Evolutionary conservation across 1,140 invertebrate species (phyloP), one percentile per base, ranked within the genome.

Genomic region (Polypedilum vanderplanki): DNA sequence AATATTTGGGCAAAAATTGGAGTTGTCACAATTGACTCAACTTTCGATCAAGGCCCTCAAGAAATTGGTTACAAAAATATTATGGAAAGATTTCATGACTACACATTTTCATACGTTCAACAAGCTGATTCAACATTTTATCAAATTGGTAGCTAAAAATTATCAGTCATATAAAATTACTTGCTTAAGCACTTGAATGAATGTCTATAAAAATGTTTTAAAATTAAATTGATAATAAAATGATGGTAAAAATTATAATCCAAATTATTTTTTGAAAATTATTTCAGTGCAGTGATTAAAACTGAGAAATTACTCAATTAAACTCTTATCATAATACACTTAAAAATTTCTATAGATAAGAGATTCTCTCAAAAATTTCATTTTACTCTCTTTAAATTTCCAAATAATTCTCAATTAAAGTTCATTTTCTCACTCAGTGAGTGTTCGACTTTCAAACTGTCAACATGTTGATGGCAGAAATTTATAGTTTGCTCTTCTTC

Each of bases 381-480:
- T 33, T 33, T 33, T 5, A 33, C 24, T 33, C 24, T 33, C 24
- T 33, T 33, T 33, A 3, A 33, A 33, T 33, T 33, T 1, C 24
- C 24, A 33, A 3, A 33, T 33, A 3, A 33, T 5, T 33, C 24
- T 33, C 24, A 33, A 33, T 33, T 33, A 33, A 33, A 33, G 2
- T 33, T 33, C 5, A 33, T 33, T 33, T 33, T 33, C 24, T 33
- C 24, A 33, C 24, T 57, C 15, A 57, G 46, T 57, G 12, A 4
- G 8, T 15, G 4, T 15, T 57, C 3, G 4, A 57, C 12, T 57
- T 12, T 57, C n/a, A 57, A 57, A 57, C 46, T 3, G 46, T 12
- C 46, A 57, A 57, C 9, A 57, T 57, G 46, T 57, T 57, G 46
- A 57, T 57, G 46, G 46, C 46, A 70, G 65, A 70, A 70, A 70